Evolutionary conservation across 2,113 vertebrate genomes (phyloP).

Genomic region (Albula glossodonta): DNA sequence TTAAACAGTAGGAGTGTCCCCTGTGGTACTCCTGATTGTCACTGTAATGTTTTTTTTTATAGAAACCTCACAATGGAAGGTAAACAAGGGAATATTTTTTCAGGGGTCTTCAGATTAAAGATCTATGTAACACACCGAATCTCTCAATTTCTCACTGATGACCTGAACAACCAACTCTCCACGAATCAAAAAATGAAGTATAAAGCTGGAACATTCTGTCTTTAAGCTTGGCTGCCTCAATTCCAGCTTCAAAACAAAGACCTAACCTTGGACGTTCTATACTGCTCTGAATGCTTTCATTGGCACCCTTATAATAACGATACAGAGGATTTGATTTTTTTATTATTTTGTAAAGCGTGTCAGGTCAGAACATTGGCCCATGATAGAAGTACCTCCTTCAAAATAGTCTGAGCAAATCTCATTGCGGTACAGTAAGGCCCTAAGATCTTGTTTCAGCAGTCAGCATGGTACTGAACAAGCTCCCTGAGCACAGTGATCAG

Average conservation of each 20-base stretch:
- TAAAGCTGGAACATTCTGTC: neutral
- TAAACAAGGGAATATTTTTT: neutral
- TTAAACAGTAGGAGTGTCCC: neutral
- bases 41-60: neutral
- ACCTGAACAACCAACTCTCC: constrained; percentile 5
- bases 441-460: neutral
- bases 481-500: neutral
- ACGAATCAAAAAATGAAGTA: neutral
- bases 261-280: neutral
- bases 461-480: neutral
- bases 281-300: neutral
- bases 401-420: neutral
- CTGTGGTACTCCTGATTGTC: neutral
- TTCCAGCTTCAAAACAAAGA: neutral
- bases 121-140: neutral
- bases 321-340: too few relatives aligned
- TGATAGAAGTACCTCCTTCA: neutral
- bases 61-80: neutral
- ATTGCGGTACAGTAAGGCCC: neutral
- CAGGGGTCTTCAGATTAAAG: neutral
- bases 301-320: neutral
- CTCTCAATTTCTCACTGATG: neutral
- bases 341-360: too few relatives aligned
- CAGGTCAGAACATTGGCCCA: too few relatives aligned
- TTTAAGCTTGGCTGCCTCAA: neutral